These are phyloP conservation scores for Nothoprocta perdicaria DNA, from an alignment of 2,113 vertebrate species.

Conservation along the genomic window DNA sequence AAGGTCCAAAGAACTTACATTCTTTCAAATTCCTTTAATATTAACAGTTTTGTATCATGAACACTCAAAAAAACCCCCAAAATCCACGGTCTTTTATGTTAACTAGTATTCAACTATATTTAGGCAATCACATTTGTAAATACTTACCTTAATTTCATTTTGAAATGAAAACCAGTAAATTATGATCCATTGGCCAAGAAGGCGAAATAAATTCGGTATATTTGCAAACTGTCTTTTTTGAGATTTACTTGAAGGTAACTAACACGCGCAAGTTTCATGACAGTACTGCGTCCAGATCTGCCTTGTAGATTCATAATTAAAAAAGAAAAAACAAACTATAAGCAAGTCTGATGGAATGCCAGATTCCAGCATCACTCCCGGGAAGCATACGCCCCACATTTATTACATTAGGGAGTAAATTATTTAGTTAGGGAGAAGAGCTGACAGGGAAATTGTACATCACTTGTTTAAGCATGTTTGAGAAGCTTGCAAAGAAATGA, in stretches of 20 bases:
- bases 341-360: slow-evolving; percentile 61
- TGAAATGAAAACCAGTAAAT: not conserved
- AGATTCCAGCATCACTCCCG: slow-evolving; percentile 31
- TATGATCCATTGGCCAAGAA: not conserved
- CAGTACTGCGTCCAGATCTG: not conserved
- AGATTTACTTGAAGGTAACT: not conserved
- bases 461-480: slow-evolving; percentile 54
- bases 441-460: slow-evolving; percentile 27
- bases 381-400: slow-evolving; percentile 52
- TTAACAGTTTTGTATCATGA: not conserved
- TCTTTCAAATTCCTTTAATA: not conserved
- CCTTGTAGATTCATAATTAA: slow-evolving; percentile 17
- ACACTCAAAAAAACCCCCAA: not conserved
- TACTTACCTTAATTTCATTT: not conserved
- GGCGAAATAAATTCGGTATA: not conserved
- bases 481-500: slow-evolving; percentile 29
- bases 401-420: slow-evolving; percentile 56
- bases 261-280: not conserved
- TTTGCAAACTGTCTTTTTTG: not conserved
- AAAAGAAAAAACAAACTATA: not conserved
- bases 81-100: not conserved
- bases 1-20: no score
- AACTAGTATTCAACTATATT: not conserved
- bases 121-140: not conserved
- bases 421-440: slow-evolving; percentile 47